A percentile compares a stretch with the other conserved stretches of the same genome.
Conservation (phyloP, 2,113 vertebrate genomes). For the Paradisaea rubra region DNA sequence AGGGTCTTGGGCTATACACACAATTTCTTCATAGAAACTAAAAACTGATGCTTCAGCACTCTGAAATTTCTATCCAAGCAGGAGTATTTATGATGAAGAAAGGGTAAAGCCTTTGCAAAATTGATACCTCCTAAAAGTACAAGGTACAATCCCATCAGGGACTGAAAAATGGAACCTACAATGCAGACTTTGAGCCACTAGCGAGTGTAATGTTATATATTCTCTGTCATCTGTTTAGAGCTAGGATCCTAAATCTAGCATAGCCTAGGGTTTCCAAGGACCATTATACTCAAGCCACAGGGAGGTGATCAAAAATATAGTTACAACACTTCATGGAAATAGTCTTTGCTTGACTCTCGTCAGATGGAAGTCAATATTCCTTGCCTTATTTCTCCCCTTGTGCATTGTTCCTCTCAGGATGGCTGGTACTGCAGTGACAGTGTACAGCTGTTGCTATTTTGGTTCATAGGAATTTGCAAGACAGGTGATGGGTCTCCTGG, state of each 20-base stretch:
- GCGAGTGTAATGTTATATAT: neutral
- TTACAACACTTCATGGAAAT: neutral
- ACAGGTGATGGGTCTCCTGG: neutral
- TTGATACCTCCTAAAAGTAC: neutral
- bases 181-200: neutral
- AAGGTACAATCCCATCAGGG: neutral
- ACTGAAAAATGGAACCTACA: neutral
- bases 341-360: neutral
- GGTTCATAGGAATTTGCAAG: neutral
- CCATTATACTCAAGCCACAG: neutral
- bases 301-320: neutral
- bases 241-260: neutral
- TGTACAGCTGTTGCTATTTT: neutral
- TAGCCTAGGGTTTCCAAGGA: neutral
- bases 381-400: neutral
- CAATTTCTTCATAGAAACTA: neutral
- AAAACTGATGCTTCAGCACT: neutral
- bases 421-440: neutral
- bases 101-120: neutral
- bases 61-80: neutral
- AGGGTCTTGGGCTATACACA: neutral
- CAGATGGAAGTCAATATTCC: neutral
- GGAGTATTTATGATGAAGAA: neutral
- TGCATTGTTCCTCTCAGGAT: neutral
- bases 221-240: neutral